Base-by-base conservation (phyloP, 2,113 vertebrate species). In the Rana temporaria region DNA sequence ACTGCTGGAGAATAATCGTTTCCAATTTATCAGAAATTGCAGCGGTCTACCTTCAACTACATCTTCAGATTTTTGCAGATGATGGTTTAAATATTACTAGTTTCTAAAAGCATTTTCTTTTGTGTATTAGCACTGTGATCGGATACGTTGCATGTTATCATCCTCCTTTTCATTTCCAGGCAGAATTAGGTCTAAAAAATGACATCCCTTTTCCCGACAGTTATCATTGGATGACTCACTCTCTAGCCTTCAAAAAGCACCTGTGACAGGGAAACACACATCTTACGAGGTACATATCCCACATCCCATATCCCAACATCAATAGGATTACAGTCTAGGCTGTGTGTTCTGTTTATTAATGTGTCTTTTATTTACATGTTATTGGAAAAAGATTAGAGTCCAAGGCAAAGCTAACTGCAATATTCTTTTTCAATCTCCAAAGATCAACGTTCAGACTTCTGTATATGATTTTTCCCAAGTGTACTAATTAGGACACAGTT, bases 171-270 rank as follows among this genome's bases (percentile, higher is more conserved):
- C 4, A 56, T 70, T 82, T 82, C 69, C 70, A 57, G 60, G 48
- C 79, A 74, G 69, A 55, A 66, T 42, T 18, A 57, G 42, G 66
- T 82, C 60, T 82, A 26, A 82, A 59, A 74, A 82, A 62, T 57
- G 79, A 66, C 79, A 65, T 73, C 30, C 60, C 48, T 82, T 79
- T 69, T 81, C 79, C 70, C 66, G 69, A 55, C 73, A 82, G 48
- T 74, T 48, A 82, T 73, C 60, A 24, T 56, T 42, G 30, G 70
- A 82, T 82, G 62, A 82, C 48, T 82, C 69, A 74, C 30, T 30
- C 26, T 65, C 66, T 26, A 65, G 59, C 48, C 48, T 74, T 57
- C 18, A 66, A 48, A 57, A 59, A 81, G 63, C 59, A 81, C 53
- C 69, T 17, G 38, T 63, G 68, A 72, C 69, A 81, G 55, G 69